Percentiles rank a stretch among this genome's conserved stretches.
phyloP scores from a whole-genome alignment of 2,797 vertebrate species.

The Champsocephalus gunnari region DNA sequence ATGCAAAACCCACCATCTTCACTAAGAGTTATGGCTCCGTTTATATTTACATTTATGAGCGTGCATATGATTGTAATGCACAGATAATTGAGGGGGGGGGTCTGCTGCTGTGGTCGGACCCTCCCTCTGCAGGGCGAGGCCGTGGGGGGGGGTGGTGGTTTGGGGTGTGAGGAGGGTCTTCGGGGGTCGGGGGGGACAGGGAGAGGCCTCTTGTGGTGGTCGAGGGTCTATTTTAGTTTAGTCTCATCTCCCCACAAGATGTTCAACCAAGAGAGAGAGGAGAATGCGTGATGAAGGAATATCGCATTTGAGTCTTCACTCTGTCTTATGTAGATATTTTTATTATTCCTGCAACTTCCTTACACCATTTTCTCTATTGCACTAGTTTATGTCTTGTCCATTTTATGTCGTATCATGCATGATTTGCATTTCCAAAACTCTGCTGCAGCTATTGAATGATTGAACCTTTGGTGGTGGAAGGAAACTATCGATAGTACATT shows the following conservation, averaged over 20 bases:
- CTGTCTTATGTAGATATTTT: too few relatives aligned
- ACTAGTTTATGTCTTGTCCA: too few relatives aligned
- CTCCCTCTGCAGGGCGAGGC: constrained; percentile 50
- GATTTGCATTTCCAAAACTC: too few relatives aligned
- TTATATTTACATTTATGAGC: neutral
- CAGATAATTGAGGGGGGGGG: neutral
- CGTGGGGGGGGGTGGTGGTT: constrained; percentile 27
- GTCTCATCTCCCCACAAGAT: neutral
- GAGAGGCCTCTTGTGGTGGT: constrained; percentile 32
- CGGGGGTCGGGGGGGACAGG: constrained; percentile 1
- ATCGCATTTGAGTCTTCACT: too few relatives aligned
- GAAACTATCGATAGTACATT: too few relatives aligned
- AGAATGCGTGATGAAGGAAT: neutral
- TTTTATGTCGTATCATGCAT: too few relatives aligned
- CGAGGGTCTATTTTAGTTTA: constrained; percentile 34
- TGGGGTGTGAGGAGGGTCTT: constrained; percentile 17
- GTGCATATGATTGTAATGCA: neutral
- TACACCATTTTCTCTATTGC: too few relatives aligned
- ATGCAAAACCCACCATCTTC: neutral
- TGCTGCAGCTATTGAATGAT: too few relatives aligned
- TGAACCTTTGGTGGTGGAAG: too few relatives aligned
- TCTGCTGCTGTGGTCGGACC: constrained; percentile 50
- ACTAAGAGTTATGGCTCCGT: neutral
- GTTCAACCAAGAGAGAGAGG: constrained; percentile 4
- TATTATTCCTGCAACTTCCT: too few relatives aligned